Base-by-base conservation (phyloP, 1,140 invertebrate species). In the Habropoda laboriosa region DNA sequence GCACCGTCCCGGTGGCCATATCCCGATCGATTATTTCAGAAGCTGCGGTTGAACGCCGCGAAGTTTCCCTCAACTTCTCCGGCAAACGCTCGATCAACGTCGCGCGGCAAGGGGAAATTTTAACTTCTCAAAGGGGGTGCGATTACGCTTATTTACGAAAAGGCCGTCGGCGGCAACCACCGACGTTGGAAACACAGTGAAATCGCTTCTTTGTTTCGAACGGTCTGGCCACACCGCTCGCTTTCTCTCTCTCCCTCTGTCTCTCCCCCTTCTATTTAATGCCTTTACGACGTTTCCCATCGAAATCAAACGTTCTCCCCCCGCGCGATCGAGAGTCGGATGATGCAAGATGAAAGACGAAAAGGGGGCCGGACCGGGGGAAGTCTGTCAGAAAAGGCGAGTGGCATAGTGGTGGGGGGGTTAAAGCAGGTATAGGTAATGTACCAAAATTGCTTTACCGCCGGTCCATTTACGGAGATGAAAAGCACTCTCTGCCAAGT, bases 401-500 rank as follows among this genome's bases (percentile, higher is more conserved):
- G 49, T 60, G 55, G 76, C 42, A 63, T 16, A 53, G 57, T 67
- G 77, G 72, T 72, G 55, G 61, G 40, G 60, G 64, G 79, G 76
- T 76, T 74, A 74, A 72, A 83, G 79, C 79, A 91, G 87, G 89
- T 91, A 91, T 91, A 91, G 90, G 89, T 91, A 92, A 92, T 92
- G 90, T 90, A 92, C 89, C 89, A 90, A 92, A 92, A 92, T 92
- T 92, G 91, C 91, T 92, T 91, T 92, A 92, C 89, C 88, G 87
- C 89, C 90, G 91, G 91, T 91, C 91, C 91, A 92, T 92, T 92
- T 92, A 92, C 91, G 82, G 85, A 91, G 90, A 91, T 91, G 91
- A 92, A 92, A 92, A 92, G 91, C 91, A 92, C 91, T 91, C 90
- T 91, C 88, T 92, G 91, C 89, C 91, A 91, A 92, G 91, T 90